These are phyloP conservation scores for Mus spicilegus DNA, from an alignment of 2,113 vertebrate species.

Conservation along the genomic window DNA sequence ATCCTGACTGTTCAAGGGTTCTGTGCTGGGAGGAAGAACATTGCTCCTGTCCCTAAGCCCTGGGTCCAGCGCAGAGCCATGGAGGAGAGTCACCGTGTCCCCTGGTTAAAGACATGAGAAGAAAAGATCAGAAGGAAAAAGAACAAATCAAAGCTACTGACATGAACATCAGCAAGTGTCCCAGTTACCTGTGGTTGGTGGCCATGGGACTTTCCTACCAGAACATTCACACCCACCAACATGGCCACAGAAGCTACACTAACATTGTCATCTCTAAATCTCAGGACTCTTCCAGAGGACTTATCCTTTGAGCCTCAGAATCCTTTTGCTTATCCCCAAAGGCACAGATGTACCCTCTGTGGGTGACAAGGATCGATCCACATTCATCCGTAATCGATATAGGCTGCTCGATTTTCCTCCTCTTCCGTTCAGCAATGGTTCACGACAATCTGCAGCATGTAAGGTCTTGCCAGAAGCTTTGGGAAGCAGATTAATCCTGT, in stretches of 20 bases:
- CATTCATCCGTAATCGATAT: not conserved
- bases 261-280: not conserved
- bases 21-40: not conserved
- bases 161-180: not conserved
- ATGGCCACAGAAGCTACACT: too few relatives aligned
- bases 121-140: not conserved
- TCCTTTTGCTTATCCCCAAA: not conserved
- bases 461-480: not conserved
- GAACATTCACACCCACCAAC: not conserved
- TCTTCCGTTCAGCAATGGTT: not conserved
- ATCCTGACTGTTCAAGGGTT: not conserved
- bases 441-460: not conserved
- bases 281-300: not conserved
- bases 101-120: not conserved
- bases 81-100: not conserved
- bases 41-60: not conserved
- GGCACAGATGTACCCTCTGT: not conserved
- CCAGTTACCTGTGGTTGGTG: too few relatives aligned
- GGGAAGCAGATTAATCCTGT: not conserved
- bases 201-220: not conserved
- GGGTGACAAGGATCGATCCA: not conserved
- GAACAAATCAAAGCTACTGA: not conserved
- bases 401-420: not conserved
- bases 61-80: not conserved
- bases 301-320: not conserved